Conservation (phyloP, 2,113 vertebrate genomes). For the Falco punctatus region DNA sequence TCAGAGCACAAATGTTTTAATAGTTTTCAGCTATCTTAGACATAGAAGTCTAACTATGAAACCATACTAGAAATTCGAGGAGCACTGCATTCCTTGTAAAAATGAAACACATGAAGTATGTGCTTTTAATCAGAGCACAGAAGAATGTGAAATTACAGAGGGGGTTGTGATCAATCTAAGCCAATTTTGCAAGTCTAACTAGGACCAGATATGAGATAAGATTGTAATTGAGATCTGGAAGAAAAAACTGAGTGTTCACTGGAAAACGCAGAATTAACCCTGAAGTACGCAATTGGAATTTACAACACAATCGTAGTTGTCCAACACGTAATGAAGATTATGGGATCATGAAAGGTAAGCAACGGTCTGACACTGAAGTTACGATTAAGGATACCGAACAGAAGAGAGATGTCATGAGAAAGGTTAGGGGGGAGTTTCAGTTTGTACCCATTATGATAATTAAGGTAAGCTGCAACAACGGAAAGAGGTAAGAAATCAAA, state of each 20-base stretch:
- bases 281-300: slow-evolving; percentile 4
- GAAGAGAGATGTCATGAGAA: background rate
- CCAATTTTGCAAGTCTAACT: slow-evolving; percentile 45
- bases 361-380: background rate
- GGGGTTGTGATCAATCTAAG: slow-evolving; percentile 43
- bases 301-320: background rate
- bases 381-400: background rate
- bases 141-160: slow-evolving; percentile 50
- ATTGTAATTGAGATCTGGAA: slow-evolving; percentile 13
- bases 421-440: background rate
- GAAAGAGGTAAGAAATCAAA: background rate
- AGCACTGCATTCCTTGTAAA: slow-evolving; percentile 48
- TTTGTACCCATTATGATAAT: background rate
- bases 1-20: slow-evolving; percentile 38
- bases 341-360: background rate
- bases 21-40: slow-evolving; percentile 37
- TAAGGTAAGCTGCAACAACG: background rate
- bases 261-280: slow-evolving; percentile 4
- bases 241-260: background rate
- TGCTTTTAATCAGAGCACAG: slow-evolving; percentile 57
- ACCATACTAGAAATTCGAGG: slow-evolving; percentile 29
- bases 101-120: slow-evolving; percentile 63
- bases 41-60: background rate
- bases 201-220: slow-evolving; percentile 52
- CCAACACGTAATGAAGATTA: background rate